Conservation (phyloP, 2,113 vertebrate species). For the Tachycineta bicolor region DNA sequence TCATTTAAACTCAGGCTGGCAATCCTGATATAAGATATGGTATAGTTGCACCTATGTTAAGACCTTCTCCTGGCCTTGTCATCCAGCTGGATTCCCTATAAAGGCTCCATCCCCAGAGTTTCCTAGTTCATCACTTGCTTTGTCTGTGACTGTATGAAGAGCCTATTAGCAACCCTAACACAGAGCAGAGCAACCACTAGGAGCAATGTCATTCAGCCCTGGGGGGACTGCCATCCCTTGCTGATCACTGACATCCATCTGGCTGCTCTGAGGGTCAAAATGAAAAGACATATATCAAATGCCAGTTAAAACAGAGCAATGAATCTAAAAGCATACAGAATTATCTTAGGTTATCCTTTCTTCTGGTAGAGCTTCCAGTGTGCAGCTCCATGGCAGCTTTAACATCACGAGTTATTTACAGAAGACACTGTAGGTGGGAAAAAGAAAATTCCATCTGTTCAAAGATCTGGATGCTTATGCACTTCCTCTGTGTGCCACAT, state of each 20-base stretch:
- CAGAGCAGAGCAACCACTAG: background rate
- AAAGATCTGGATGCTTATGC: background rate
- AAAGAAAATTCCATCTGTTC: background rate
- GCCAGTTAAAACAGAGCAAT: background rate
- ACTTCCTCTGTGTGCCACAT: background rate
- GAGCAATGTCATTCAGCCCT: rapidly evolving
- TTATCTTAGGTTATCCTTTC: background rate
- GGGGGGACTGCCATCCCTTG: background rate
- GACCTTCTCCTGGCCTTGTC: background rate
- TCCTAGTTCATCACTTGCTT: background rate
- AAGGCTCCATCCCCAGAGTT: no score
- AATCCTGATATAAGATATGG: background rate
- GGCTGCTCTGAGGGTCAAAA: background rate
- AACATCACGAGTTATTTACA: conserved; percentile 12
- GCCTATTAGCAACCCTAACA: background rate
- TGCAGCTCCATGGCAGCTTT: background rate
- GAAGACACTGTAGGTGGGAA: conserved; percentile 23
- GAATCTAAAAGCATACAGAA: background rate
- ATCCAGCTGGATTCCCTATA: background rate
- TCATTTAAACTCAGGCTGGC: background rate
- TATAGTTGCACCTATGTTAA: background rate
- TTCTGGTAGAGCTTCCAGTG: background rate
- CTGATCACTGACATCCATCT: background rate
- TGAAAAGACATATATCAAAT: background rate
- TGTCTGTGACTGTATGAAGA: background rate